These are phyloP conservation scores for Spinibarbus caldwelli DNA, from an alignment of 2,797 vertebrate species.

Conservation along the genomic window DNA sequence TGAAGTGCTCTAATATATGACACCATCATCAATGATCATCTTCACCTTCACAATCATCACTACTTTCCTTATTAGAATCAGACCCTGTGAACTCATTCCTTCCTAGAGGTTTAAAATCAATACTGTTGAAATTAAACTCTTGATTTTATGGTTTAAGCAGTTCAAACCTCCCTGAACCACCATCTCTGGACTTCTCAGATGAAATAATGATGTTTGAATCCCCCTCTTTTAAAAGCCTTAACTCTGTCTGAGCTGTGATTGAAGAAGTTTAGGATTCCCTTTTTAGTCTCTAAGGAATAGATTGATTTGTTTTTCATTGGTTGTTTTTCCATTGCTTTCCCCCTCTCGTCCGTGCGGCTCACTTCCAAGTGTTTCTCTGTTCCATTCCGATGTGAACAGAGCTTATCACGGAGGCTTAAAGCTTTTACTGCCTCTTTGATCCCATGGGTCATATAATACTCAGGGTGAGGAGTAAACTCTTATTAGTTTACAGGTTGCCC, in stretches of 20 bases:
- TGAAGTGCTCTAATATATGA: neutral
- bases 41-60: slow-evolving; percentile 12
- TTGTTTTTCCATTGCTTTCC: slow-evolving; percentile 43
- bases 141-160: slow-evolving; percentile 43
- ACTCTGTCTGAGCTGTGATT: slow-evolving; percentile 43
- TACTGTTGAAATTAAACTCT: slow-evolving; percentile 45
- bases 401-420: slow-evolving; percentile 12
- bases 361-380: slow-evolving; percentile 31
- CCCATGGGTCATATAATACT: slow-evolving; percentile 33
- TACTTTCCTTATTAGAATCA: slow-evolving; percentile 24
- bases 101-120: slow-evolving; percentile 46
- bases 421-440: slow-evolving; percentile 36
- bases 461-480: slow-evolving; percentile 30
- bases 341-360: slow-evolving; percentile 26
- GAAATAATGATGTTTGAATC: slow-evolving; percentile 46
- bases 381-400: slow-evolving; percentile 38
- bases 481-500: slow-evolving; percentile 40
- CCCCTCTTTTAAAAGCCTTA: slow-evolving; percentile 37
- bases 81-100: slow-evolving; percentile 23
- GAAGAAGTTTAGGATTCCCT: slow-evolving; percentile 49
- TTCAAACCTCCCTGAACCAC: slow-evolving; percentile 28
- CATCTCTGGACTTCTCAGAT: slow-evolving; percentile 37
- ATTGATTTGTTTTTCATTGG: slow-evolving; percentile 51
- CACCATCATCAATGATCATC: neutral
- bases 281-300: slow-evolving; percentile 35